Base-by-base conservation (phyloP, 2,888 invertebrate species). In the Archips xylosteana region DNA sequence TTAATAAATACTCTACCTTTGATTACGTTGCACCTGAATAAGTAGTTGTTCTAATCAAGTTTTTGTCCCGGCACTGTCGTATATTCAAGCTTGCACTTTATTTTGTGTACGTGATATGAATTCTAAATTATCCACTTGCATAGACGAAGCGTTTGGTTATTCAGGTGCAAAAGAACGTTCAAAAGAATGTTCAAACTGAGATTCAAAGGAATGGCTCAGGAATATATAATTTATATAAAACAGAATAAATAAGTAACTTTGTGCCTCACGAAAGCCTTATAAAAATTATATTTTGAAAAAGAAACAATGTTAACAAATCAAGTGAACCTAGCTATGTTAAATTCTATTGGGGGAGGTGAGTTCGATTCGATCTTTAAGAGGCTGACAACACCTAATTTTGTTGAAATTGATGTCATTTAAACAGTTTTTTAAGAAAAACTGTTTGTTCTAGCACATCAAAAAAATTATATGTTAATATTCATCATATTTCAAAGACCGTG, bases 91-190 rank as follows among this genome's bases (percentile, higher is more conserved):
- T 34, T 68, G 67, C 59, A 68, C 67, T 68, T 59, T 68, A 59
- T 68, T 68, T 68, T 32, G 47, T 59, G 42, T 59, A 68, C 67
- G 67, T 68, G 59, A 45, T 60, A 68, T 68, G 67, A 68, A 68
- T 60, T 59, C 47, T 9, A 68, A 68, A 23, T 34, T 34, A 23
- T 23, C 45, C 15, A 6, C 45, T 63, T 63, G 45, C 32, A 47
- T 57, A 60, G 34, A 45, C 60, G 59, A 49, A 65, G 34, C 34
- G 45, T 23, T 15, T 45, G n/a, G 34, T 67, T 67, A 59, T 8
- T 3, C 32, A 15, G 32, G 45, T 10, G n/a, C n/a, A 49, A 32
- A 9, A 32, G 39, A 51, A 51, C 6, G 15, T 15, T 36, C 36
- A 34, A n/a, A n/a, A n/a, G n/a, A n/a, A 57, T 12, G 57, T 57